Conservation (phyloP, 2,888 invertebrate species). For the Seira sanloemensis region DNA sequence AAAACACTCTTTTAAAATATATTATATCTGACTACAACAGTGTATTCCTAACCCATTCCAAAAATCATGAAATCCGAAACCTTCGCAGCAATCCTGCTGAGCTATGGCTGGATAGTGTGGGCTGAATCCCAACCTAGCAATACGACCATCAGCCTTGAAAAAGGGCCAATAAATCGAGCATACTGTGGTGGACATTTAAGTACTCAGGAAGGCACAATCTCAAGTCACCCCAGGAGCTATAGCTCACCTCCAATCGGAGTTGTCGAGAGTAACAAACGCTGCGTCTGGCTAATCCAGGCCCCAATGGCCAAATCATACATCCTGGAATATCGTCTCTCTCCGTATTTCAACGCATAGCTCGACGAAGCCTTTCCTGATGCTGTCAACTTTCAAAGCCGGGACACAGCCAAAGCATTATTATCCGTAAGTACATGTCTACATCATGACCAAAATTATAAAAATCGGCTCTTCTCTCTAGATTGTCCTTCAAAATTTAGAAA, state of each 20-base stretch:
- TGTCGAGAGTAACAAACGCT: background rate
- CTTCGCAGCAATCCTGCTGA: background rate
- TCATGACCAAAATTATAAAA: background rate
- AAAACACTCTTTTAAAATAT: background rate
- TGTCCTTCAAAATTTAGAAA: background rate
- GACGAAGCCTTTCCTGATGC: no score
- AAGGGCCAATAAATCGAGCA: background rate
- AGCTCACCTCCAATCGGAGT: background rate
- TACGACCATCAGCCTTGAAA: no score
- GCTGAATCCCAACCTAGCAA: no score
- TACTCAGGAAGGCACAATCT: background rate
- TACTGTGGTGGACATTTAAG: background rate
- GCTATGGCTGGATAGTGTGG: background rate
- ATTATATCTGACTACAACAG: background rate
- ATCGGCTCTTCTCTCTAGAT: background rate
- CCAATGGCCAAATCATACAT: background rate
- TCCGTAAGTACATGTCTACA: background rate
- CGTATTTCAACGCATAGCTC: background rate
- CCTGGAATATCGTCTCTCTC: background rate
- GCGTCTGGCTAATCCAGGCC: background rate
- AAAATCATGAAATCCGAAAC: background rate
- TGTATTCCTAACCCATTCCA: background rate
- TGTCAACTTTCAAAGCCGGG: background rate
- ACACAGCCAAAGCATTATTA: background rate
- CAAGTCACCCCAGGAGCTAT: background rate